Evolutionary conservation across 2,113 vertebrate genomes (phyloP), one percentile per base, ranked within the genome.

Genomic region (Otocyon megalotis): DNA sequence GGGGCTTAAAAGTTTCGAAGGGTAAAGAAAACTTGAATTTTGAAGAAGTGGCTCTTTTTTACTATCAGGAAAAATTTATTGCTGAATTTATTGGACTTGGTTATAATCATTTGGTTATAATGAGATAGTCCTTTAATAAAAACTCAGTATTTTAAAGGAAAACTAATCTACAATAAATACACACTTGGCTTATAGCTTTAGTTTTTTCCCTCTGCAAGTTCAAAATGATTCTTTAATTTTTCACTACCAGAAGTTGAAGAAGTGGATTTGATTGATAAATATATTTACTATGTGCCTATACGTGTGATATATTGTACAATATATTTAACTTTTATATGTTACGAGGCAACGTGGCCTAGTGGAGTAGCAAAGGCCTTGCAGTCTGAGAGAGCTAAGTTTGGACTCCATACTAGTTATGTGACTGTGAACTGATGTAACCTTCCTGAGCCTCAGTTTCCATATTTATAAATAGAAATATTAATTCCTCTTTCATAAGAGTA

Each of bases 1-100:
- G 54, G 43, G 43, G 35, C 94, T 97, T 92, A 94, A 96, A 97
- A 96, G 80, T 97, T 97, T 94, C 82, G 48, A 94, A 35, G n/a
- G 82, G 9, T 77, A 94, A 97, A 90, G 87, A 35, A 82, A 93
- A 90, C 19, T 90, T 96, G 26, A 86, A 81, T 92, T 92, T 93
- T 96, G 54, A 96, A 80, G 35, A 88, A 15, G 26, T 92, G 7
- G 3, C 87, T 92, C 22, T 91, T 88, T 88, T 84, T 81, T 84
- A 77, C 67, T 90, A 53, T 84, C 32, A 35, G 37, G 35, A 37
- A 96, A 88, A 63, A n/a, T 94, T 95, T 84, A 62, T 62, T 71
- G 37, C 58, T 93, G 48, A 95, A 71, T 90, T 80, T 86, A 30
- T 90, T 82, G 28, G 50, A 74, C 35, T 92, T 90, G 35, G n/a